Evolutionary conservation across 53 echinoderm and acorn worm genomes (phyloP), one percentile per base, ranked within the genome.

Genomic region (Apostichopus leukothele): DNA sequence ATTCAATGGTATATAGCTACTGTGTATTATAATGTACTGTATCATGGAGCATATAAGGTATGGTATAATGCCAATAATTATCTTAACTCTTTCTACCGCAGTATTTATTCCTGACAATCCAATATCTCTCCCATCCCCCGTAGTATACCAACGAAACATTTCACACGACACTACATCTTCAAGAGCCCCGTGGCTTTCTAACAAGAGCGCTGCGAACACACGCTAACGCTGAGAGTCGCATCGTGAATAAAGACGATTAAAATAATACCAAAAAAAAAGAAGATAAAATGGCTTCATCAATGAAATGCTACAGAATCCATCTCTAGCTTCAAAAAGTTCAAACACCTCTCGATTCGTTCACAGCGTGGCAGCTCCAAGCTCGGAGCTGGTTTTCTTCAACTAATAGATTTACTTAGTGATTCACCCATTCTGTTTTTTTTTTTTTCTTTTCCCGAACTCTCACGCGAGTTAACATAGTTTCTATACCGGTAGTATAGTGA

Each of bases 361-460:
- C 18, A 19, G 71, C 6, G 71, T 1, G 21, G 81, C 22, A n/a
- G 18, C 39, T 59, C 18, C 53, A 21, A 55, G 60, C 60, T 59
- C 77, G 52, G 51, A 51, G 59, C 81, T 81, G 81, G 81, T 81
- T 59, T 81, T 81, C 55, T 14, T 81, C 81, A 81, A 54, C 54
- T 55, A 59, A 81, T 55, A 81, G 52, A 81, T 53, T 81, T 81
- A 81, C 81, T 54, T 81, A 54, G 59, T 81, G 81, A 81, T 81
- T 81, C 81, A 81, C 21, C 13, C n/a, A 4, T 19, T 81, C 54
- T 20, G 6, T 6, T 71, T 19, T 19, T 6, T 71, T 19, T 19
- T 6, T 19, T 18, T 71, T 19, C 6, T n/a, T 6, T 18, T 71
- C 18, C 18, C 18, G 13, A 6, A n/a, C 71, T 71, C 13, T 71